Percentiles rank a stretch among this genome's conserved stretches.
Evolutionary conservation across 2,888 invertebrate genomes (phyloP).

Genomic region (Opisthograptis luteolata): DNA sequence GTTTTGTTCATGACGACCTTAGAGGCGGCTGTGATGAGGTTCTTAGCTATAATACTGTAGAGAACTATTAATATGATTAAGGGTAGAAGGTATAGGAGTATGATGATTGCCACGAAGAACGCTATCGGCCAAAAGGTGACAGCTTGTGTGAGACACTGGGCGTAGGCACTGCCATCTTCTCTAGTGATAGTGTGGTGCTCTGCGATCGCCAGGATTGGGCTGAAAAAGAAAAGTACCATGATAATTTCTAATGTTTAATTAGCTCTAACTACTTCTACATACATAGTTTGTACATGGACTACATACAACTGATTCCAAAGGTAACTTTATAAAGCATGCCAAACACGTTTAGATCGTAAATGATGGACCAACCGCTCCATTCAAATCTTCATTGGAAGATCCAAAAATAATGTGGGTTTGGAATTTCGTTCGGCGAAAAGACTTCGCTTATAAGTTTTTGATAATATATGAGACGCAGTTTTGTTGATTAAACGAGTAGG

Average conservation of each 20-base stretch:
- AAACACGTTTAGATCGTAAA: too few relatives aligned
- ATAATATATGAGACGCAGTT: too few relatives aligned
- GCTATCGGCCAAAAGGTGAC: slow-evolving; percentile 90
- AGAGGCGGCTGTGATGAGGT: slow-evolving; percentile 89
- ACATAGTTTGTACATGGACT: slow-evolving; percentile 12
- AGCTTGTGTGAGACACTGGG: slow-evolving; percentile 92
- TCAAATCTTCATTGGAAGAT: not conserved
- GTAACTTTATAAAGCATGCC: not conserved
- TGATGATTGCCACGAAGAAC: slow-evolving; percentile 91
- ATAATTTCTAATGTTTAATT: not conserved
- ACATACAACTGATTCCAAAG: slow-evolving; percentile 7
- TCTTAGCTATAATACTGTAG: slow-evolving; percentile 93
- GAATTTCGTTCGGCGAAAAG: too few relatives aligned
- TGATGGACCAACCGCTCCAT: too few relatives aligned
- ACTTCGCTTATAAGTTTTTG: too few relatives aligned
- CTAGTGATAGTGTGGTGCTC: slow-evolving; percentile 88
- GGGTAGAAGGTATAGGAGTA: slow-evolving; percentile 92
- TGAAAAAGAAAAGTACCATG: slow-evolving; percentile 83
- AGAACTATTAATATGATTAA: slow-evolving; percentile 90
- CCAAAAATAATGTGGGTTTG: too few relatives aligned
- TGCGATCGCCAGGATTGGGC: slow-evolving; percentile 91
- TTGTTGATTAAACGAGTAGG: not conserved
- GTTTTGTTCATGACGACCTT: slow-evolving; percentile 89
- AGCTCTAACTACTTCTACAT: slow-evolving; percentile 6
- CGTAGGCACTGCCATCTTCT: slow-evolving; percentile 87